Conservation (phyloP, 2,113 vertebrate genomes). For the Erythrocercus mccallii region DNA sequence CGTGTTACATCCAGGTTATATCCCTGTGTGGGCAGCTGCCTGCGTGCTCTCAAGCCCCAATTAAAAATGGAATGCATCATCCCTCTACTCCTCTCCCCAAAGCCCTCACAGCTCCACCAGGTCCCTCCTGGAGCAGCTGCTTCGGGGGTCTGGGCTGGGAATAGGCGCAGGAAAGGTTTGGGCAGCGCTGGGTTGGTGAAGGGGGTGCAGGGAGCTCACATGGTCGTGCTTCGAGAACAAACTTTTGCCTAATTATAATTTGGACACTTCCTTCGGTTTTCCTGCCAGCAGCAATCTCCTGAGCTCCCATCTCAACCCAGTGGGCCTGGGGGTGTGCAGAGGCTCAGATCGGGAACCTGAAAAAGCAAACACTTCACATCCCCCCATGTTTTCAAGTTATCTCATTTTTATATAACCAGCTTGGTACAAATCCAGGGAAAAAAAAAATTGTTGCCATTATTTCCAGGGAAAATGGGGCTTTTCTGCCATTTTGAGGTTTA, state of each 20-base stretch:
- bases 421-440: not conserved
- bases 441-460: not conserved
- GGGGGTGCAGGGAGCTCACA: not conserved
- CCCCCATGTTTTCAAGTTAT: not conserved
- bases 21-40: slow-evolving; percentile 21
- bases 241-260: not conserved
- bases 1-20: slow-evolving; percentile 25
- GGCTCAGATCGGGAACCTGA: not conserved
- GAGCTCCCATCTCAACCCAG: not conserved
- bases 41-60: not conserved
- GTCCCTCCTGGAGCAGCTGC: not conserved
- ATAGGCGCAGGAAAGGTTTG: not conserved
- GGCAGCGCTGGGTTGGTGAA: not conserved
- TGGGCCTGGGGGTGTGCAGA: not conserved
- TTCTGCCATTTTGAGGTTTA: not conserved
- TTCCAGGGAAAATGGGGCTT: not conserved
- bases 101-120: accelerated
- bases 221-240: accelerated
- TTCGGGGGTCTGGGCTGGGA: not conserved
- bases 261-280: not conserved
- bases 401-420: slow-evolving; percentile 27
- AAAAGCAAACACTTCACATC: not conserved
- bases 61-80: not conserved
- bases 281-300: not conserved
- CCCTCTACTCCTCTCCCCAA: not conserved